phyloP scores from a whole-genome alignment of 2,113 vertebrate genomes.

The Semicossyphus pulcher region DNA sequence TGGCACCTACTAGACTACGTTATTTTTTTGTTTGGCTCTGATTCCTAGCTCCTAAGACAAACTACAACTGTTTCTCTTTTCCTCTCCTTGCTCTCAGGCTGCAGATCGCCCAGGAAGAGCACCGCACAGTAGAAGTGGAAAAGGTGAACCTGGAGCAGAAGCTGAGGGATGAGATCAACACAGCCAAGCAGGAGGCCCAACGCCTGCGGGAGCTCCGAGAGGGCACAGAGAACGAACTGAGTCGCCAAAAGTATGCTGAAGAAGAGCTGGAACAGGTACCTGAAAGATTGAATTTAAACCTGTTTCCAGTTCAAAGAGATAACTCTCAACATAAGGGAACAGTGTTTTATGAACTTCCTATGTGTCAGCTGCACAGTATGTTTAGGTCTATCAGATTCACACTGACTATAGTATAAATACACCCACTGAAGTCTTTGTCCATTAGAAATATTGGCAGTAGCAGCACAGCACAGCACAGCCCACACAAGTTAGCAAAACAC shows the following conservation, averaged over 20 bases:
- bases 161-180: conserved; percentile 93
- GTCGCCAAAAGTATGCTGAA: conserved; percentile 95
- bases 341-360: not conserved
- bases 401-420: conserved; percentile 45
- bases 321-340: conserved; percentile 5
- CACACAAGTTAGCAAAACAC: conserved; percentile 49
- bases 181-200: conserved; percentile 96
- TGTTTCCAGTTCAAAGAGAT: not conserved
- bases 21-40: conserved; percentile 3
- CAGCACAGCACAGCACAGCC: conserved; percentile 25
- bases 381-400: conserved; percentile 35
- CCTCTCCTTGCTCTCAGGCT: conserved; percentile 79
- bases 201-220: conserved; percentile 93
- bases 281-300: not conserved
- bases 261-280: conserved; percentile 96
- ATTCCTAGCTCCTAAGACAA: not conserved
- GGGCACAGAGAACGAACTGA: conserved; percentile 95
- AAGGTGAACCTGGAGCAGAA: conserved; percentile 98
- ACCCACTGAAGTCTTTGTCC: conserved; percentile 54
- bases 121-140: conserved; percentile 95
- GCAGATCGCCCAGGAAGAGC: conserved; percentile 98
- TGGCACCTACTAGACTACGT: not conserved
- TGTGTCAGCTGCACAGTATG: conserved; percentile 33
- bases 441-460: conserved; percentile 48
- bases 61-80: not conserved